Percentiles rank a stretch among this genome's conserved stretches.
Conservation (phyloP, 2,888 invertebrate species). For the Phaonia tiefii region DNA sequence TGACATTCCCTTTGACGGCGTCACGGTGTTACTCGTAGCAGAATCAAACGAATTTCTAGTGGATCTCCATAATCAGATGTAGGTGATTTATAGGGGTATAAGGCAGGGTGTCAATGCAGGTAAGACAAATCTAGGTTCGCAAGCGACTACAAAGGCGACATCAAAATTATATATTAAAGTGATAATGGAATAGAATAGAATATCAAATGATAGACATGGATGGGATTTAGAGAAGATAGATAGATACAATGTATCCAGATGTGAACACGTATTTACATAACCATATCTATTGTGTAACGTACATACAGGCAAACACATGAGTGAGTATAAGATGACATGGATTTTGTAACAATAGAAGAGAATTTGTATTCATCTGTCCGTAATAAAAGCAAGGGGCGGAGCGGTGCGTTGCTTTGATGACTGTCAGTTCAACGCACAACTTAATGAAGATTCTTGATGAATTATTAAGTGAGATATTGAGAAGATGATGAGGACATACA, state of each 20-base stretch:
- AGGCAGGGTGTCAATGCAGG: neutral
- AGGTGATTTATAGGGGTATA: neutral
- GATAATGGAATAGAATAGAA: slow-evolving; percentile 12
- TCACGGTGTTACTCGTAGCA: neutral
- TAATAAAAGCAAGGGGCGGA: too few relatives aligned
- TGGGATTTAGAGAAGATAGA: too few relatives aligned
- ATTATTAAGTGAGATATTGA: slow-evolving; percentile 19
- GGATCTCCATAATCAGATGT: neutral
- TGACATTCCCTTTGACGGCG: slow-evolving; percentile 19
- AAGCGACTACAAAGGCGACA: neutral
- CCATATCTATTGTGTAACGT: too few relatives aligned
- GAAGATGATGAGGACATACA: neutral
- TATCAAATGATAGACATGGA: slow-evolving; percentile 18
- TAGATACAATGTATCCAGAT: neutral
- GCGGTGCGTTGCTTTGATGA: neutral
- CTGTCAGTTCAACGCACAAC: neutral
- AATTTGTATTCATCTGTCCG: neutral
- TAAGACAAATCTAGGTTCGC: slow-evolving; percentile 22
- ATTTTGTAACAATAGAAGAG: slow-evolving; percentile 5
- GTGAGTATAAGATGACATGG: neutral
- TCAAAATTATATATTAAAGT: neutral
- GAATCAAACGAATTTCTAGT: too few relatives aligned
- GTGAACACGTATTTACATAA: neutral
- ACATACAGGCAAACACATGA: neutral
- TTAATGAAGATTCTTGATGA: slow-evolving; percentile 18